Conservation (phyloP, 2,113 vertebrate species). For the Sinosuthora webbiana region DNA sequence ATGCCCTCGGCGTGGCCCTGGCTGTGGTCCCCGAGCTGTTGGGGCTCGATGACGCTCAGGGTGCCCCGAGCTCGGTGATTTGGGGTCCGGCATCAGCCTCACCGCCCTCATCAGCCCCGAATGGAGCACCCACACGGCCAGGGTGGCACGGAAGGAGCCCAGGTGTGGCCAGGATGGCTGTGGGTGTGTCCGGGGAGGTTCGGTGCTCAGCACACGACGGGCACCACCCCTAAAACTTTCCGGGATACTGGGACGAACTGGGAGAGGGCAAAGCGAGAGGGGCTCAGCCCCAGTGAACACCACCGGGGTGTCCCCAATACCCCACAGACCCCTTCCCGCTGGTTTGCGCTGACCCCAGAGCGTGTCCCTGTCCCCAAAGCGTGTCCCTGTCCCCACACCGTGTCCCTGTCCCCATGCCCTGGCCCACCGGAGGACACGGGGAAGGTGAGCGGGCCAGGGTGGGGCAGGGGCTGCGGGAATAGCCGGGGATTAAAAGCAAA, state of each 20-base stretch:
- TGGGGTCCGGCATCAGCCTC: not conserved
- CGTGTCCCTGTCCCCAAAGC: not conserved
- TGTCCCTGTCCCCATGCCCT: fast-evolving
- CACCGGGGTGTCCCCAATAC: fast-evolving
- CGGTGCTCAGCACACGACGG: not conserved
- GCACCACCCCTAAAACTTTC: not conserved
- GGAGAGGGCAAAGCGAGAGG: not conserved
- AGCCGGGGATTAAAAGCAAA: conserved; percentile 50
- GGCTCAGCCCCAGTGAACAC: not conserved
- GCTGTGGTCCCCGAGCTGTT: fast-evolving
- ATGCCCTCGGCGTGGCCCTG: fast-evolving
- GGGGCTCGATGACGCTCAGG: fast-evolving
- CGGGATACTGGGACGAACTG: not conserved
- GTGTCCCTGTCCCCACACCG: not conserved
- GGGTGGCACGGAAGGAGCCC: not conserved
- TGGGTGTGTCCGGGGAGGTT: not conserved
- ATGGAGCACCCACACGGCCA: not conserved
- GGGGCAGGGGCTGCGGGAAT: not conserved
- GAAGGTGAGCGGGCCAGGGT: not conserved
- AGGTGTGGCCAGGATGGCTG: fast-evolving
- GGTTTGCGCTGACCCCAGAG: not conserved
- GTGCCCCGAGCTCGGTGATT: not conserved
- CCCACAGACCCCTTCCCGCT: not conserved
- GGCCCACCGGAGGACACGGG: not conserved
- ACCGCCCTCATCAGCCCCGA: fast-evolving